Base-by-base conservation (phyloP, 2,113 vertebrate species). In the Porphyrio hochstetteri region DNA sequence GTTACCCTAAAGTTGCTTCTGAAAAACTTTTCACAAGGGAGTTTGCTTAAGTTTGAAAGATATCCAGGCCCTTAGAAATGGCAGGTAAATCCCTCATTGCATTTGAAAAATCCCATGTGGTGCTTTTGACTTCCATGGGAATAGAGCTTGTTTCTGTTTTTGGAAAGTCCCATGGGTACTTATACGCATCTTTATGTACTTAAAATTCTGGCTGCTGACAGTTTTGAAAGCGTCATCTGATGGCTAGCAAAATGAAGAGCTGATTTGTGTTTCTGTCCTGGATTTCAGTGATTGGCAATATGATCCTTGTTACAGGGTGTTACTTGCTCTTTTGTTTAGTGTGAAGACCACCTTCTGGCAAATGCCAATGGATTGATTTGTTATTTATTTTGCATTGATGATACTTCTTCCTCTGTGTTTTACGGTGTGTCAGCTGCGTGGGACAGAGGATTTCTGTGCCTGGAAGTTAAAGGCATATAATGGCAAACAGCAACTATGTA, bases 391-490 rank as follows among this genome's bases (percentile, higher is more conserved):
- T 91, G 31, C 24, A 38, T 71, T 76, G 84, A 11, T 44, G 42
- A 3, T 83, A 36, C 29, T 76, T 90, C 38, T 88, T 56, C 23
- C 11, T 2, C 38, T 4, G 0, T 55, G 12, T 69, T 88, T 95
- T 88, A 91, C 79, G 82, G 65, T 91, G 75, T 85, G 80, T 63
- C 86, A 88, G 72, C 88, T 94, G 88, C 79, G 31, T 75, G 35
- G 80, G 50, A 81, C 5, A 89, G 92, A 55, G 55, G 79, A 89
- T 84, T 94, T 95, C 90, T 90, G 88, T 27, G 48, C 44, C 82
- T 88, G 75, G n/a, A 80, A 67, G 56, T 85, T 94, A 85, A 86
- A 97, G 95, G 68, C 82, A 78, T 59, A 78, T 59, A 74, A 44
- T 12, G 83, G 90, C 90, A 81, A 91, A 86, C 61, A 72, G 53